A percentile compares a stretch with the other conserved stretches of the same genome.
Evolutionary conservation across 2,888 invertebrate genomes (phyloP).

Genomic region (Choristoneura rosaceana): DNA sequence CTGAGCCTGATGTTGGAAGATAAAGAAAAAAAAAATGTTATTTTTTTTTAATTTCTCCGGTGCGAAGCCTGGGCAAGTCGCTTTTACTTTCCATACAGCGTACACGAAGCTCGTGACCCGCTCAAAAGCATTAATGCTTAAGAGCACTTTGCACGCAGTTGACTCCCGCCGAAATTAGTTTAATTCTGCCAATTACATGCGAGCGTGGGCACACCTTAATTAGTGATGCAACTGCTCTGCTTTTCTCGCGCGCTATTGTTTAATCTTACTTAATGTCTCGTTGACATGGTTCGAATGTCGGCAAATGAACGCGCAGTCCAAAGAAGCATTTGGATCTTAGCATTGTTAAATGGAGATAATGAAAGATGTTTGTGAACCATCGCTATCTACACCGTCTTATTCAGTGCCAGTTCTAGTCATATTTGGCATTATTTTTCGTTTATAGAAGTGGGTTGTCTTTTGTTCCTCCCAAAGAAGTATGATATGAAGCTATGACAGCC

Average conservation of each 20-base stretch:
- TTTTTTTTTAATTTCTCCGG: too few species aligned
- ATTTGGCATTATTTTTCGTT: too few species aligned
- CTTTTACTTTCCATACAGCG: neutral
- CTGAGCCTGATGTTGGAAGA: too few species aligned
- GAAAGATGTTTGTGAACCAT: neutral
- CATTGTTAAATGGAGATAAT: neutral
- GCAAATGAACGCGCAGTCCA: neutral
- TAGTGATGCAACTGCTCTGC: constrained; percentile 55
- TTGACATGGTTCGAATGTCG: constrained; percentile 29
- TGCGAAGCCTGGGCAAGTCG: too few species aligned
- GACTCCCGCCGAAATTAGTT: constrained; percentile 63
- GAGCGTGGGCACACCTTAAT: constrained; percentile 63
- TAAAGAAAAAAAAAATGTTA: too few species aligned
- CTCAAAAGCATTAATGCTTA: constrained; percentile 16
- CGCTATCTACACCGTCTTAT: neutral
- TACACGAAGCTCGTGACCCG: neutral
- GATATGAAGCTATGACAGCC: too few species aligned
- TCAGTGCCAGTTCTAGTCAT: neutral
- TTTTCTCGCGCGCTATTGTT: constrained; percentile 62
- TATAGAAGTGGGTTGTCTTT: too few species aligned
- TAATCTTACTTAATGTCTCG: constrained; percentile 53
- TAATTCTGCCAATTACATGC: constrained; percentile 76
- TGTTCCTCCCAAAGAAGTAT: too few species aligned
- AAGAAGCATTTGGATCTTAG: neutral
- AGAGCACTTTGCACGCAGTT: constrained; percentile 38